These are phyloP conservation scores for Sturnus vulgaris DNA, from an alignment of 2,113 vertebrate genomes.

Conservation along the genomic window DNA sequence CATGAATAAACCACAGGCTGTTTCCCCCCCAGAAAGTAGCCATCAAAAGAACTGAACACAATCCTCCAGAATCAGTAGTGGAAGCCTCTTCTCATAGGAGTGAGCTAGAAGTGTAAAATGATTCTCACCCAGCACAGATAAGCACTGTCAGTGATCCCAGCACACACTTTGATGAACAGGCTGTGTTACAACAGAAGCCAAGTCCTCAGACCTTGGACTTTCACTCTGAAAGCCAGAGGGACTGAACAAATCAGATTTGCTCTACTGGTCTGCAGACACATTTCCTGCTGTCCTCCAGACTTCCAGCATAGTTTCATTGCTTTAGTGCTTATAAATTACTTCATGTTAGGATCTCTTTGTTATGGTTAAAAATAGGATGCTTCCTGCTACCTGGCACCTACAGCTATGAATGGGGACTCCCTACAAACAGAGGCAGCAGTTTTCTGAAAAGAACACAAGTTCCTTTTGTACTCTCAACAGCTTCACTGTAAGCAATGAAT, in stretches of 20 bases:
- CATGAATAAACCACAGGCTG: neutral
- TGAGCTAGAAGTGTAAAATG: neutral
- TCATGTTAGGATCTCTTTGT: neutral
- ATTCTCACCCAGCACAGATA: neutral
- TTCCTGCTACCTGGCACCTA: neutral
- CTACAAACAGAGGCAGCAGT: neutral
- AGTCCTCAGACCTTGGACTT: neutral
- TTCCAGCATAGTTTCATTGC: neutral
- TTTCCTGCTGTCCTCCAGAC: neutral
- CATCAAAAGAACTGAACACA: neutral
- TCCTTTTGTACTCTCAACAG: neutral
- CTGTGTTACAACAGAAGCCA: neutral
- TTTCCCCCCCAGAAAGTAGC: accelerated
- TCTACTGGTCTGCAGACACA: neutral
- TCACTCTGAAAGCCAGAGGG: neutral
- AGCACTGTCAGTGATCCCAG: neutral
- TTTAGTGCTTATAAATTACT: neutral
- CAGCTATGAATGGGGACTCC: neutral
- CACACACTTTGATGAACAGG: neutral
- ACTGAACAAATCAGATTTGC: neutral
- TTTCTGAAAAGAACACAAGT: neutral
- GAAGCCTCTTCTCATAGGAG: neutral
- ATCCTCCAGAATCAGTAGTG: neutral
- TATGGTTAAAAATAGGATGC: neutral
- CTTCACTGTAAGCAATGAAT: neutral